Percentiles rank a stretch among this genome's conserved stretches.
Conservation (phyloP, 2,888 invertebrate species). For the Omphaloscelis lunosa region DNA sequence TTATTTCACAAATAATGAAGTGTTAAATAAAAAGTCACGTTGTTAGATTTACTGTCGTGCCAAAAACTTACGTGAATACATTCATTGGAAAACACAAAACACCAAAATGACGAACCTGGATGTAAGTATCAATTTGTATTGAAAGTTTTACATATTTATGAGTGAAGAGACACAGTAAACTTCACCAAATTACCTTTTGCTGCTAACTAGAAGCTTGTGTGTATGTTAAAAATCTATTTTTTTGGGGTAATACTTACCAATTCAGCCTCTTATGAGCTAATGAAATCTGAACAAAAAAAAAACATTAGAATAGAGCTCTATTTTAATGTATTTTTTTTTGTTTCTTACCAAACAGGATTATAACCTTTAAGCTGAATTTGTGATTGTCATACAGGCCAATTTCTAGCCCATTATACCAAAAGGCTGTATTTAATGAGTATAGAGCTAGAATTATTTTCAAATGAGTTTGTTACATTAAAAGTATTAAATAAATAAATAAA, state of each 20-base stretch:
- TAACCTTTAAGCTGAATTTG: neutral
- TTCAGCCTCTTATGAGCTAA: neutral
- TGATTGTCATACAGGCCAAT: neutral
- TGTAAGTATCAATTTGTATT: conserved; percentile 72
- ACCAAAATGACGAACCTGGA: conserved; percentile 81
- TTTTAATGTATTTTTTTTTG: neutral
- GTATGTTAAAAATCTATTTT: neutral
- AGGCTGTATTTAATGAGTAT: neutral
- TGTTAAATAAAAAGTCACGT: conserved; percentile 12
- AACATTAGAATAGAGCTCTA: too few relatives aligned
- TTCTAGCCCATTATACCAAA: neutral
- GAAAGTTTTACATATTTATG: conserved; percentile 45
- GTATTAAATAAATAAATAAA: too few relatives aligned
- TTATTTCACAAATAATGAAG: conserved; percentile 17
- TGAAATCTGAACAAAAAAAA: too few relatives aligned
- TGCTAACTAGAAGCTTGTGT: neutral
- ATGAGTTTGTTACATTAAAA: neutral
- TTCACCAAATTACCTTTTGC: neutral
- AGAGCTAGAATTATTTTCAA: neutral
- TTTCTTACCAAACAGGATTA: neutral
- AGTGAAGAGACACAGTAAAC: conserved; percentile 17
- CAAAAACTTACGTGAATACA: conserved; percentile 16
- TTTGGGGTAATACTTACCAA: neutral
- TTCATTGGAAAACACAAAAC: conserved; percentile 31
- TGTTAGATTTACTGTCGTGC: neutral